Conservation (phyloP, 2,113 vertebrate genomes). For the Ameiurus melas region DNA sequence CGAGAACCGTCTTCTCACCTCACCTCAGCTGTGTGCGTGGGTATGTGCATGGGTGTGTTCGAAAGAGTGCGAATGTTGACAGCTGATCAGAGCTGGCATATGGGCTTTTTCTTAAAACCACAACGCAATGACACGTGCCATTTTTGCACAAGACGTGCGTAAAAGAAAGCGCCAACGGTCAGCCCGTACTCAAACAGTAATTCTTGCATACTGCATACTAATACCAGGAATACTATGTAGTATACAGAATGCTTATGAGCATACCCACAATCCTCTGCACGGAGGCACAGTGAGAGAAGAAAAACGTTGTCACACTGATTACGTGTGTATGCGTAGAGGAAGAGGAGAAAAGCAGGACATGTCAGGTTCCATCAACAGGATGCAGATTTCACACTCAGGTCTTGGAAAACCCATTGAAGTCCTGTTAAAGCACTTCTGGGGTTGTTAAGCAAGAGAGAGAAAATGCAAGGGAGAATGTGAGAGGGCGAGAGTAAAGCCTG, state of each 20-base stretch:
- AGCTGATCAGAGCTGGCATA: neutral
- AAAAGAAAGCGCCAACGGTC: neutral
- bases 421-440: constrained; percentile 92
- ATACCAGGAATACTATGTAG: neutral
- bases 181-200: neutral
- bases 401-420: constrained; percentile 94
- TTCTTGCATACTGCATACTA: neutral
- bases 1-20: constrained; percentile 43
- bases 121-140: neutral
- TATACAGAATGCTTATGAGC: constrained; percentile 47
- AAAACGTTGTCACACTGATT: constrained; percentile 9
- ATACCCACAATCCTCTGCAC: constrained; percentile 36
- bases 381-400: constrained; percentile 79
- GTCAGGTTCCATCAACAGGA: constrained; percentile 76
- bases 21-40: constrained; percentile 23
- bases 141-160: neutral
- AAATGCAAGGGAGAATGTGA: constrained; percentile 70
- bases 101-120: neutral
- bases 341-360: constrained; percentile 78
- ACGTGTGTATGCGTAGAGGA: neutral
- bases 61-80: neutral
- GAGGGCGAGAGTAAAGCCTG: constrained; percentile 49
- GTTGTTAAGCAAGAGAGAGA: constrained; percentile 78
- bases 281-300: constrained; percentile 11
- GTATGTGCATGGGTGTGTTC: constrained; percentile 3